These are phyloP conservation scores for Lasioglossum vierecki DNA, from an alignment of 2,888 invertebrate genomes.

Conservation along the genomic window DNA sequence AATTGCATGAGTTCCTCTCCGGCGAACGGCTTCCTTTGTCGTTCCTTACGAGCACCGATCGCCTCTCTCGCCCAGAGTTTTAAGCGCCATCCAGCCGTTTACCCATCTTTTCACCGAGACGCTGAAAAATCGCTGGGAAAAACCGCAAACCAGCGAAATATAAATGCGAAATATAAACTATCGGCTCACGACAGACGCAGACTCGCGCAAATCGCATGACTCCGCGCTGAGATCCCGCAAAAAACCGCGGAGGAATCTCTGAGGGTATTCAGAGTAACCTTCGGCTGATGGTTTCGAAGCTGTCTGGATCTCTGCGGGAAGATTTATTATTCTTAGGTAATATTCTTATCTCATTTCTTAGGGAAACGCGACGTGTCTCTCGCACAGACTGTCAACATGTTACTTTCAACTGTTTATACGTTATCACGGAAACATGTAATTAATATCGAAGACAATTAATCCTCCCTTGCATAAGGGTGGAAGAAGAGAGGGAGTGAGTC, in stretches of 20 bases:
- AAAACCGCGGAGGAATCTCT: not conserved
- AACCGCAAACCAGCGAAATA: conserved; percentile 55
- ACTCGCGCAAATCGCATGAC: conserved; percentile 32
- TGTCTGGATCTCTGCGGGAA: not conserved
- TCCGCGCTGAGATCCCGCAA: not conserved
- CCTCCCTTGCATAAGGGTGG: too few relatives aligned
- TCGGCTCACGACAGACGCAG: conserved; percentile 46
- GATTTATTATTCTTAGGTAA: not conserved
- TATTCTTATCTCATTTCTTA: not conserved
- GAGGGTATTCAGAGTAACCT: not conserved
- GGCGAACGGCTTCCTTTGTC: conserved; percentile 45
- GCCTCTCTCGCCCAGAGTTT: conserved; percentile 12
- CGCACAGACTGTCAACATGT: not conserved
- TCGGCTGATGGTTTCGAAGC: not conserved
- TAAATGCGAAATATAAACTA: conserved; percentile 54
- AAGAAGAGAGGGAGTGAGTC: too few relatives aligned
- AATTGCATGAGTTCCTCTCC: conserved; percentile 77
- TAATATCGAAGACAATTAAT: too few relatives aligned
- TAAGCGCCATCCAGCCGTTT: not conserved
- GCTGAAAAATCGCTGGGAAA: conserved; percentile 55
- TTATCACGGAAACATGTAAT: too few relatives aligned
- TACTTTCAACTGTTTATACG: too few relatives aligned
- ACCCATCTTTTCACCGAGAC: conserved; percentile 21
- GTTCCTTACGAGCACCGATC: conserved; percentile 46
- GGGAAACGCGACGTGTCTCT: not conserved